Evolutionary conservation across 2,113 vertebrate species (phyloP).

Genomic region (Onychostoma macrolepis): DNA sequence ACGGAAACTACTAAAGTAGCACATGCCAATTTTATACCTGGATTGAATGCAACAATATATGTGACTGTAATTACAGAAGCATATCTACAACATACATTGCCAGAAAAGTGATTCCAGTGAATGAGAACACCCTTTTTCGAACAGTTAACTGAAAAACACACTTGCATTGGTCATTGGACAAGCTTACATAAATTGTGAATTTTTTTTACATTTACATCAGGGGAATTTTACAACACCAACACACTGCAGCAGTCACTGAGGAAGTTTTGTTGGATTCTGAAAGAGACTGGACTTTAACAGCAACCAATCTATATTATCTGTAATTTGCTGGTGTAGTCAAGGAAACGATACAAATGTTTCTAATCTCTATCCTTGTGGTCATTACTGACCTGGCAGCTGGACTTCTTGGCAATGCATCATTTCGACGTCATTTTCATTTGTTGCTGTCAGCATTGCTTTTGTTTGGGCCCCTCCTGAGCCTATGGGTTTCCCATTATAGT

Average conservation of each 20-base stretch:
- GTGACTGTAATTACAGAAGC: neutral
- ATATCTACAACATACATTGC: neutral
- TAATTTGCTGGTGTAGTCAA: neutral
- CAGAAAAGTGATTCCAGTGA: neutral
- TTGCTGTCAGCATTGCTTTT: slow-evolving; percentile 81
- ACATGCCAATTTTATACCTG: neutral
- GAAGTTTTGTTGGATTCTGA: neutral
- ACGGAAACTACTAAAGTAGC: neutral
- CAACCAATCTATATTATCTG: neutral
- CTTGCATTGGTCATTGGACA: neutral
- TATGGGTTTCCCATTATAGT: slow-evolving; percentile 85
- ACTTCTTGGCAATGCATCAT: slow-evolving; percentile 77
- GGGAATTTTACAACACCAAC: neutral
- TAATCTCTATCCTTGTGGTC: slow-evolving; percentile 77
- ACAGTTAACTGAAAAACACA: neutral
- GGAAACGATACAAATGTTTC: slow-evolving; percentile 68
- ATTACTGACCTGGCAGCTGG: slow-evolving; percentile 82
- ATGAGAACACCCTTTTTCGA: neutral
- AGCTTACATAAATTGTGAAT: neutral
- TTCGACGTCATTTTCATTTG: slow-evolving; percentile 85
- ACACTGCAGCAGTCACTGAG: neutral
- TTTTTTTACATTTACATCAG: neutral
- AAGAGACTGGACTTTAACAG: neutral
- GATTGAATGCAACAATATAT: neutral
- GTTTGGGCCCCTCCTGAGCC: slow-evolving; percentile 83